Conservation (phyloP, 2,797 vertebrate species). For the Sebastes matsubarae region DNA sequence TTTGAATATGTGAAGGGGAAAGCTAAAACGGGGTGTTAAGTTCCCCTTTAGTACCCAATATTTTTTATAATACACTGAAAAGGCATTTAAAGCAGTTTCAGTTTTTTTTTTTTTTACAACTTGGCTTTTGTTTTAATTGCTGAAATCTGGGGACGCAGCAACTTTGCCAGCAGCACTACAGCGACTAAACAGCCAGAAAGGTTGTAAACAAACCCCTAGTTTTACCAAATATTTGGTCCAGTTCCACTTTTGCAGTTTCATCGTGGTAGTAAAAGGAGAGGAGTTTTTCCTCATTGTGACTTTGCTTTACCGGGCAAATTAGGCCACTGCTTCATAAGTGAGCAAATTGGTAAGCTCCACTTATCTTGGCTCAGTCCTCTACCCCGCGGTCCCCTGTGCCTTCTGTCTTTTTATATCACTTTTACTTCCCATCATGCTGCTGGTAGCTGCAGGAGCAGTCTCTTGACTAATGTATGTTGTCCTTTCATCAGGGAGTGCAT, state of each 20-base stretch:
- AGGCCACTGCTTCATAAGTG: constrained; percentile 68
- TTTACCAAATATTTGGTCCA: neutral
- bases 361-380: constrained; percentile 64
- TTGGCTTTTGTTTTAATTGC: neutral
- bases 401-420: constrained; percentile 68
- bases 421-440: constrained; percentile 55
- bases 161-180: neutral
- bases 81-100: neutral
- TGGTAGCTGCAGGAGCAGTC: constrained; percentile 44
- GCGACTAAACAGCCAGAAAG: neutral
- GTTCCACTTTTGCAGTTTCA: constrained; percentile 7
- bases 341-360: constrained; percentile 70
- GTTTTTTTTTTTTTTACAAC: neutral
- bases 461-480: constrained; percentile 63
- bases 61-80: neutral
- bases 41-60: neutral
- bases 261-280: constrained; percentile 13
- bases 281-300: constrained; percentile 24
- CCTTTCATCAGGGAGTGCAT: constrained; percentile 60
- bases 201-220: constrained; percentile 2
- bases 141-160: neutral
- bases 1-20: neutral
- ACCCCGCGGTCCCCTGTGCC: constrained; percentile 50
- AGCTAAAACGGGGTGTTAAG: neutral
- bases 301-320: constrained; percentile 56